Conservation (phyloP, 2,888 invertebrate species). For the Pasiphila rectangulata region DNA sequence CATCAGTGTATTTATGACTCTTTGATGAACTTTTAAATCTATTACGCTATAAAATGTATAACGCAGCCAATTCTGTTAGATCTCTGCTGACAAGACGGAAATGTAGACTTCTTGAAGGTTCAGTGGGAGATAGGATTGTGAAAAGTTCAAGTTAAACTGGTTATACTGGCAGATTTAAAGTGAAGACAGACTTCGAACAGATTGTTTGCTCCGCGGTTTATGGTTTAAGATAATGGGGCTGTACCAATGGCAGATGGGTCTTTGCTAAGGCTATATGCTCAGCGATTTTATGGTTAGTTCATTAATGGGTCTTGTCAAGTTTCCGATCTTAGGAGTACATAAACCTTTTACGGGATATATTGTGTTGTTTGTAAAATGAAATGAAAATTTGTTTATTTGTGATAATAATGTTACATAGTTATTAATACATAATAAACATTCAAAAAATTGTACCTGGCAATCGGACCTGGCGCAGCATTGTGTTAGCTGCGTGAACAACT, state of each 20-base stretch:
- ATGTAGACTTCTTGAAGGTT: slow-evolving; percentile 8
- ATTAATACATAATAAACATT: no score
- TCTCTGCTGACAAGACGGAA: slow-evolving; percentile 19
- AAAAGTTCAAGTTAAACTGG: slow-evolving; percentile 41
- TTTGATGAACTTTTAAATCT: slow-evolving; percentile 67
- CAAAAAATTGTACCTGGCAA: no score
- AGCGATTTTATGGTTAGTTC: slow-evolving; percentile 33
- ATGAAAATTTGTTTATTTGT: no score
- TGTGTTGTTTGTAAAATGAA: background rate
- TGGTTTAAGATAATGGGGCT: slow-evolving; percentile 65
- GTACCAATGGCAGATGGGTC: slow-evolving; percentile 66
- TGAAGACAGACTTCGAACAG: slow-evolving; percentile 56
- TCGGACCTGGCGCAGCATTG: no score
- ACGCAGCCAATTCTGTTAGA: slow-evolving; percentile 41
- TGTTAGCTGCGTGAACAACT: no score
- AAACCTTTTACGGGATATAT: no score
- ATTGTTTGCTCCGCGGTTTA: slow-evolving; percentile 72
- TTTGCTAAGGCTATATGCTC: slow-evolving; percentile 43
- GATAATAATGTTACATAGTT: no score
- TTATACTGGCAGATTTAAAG: slow-evolving; percentile 50
- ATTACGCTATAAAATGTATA: slow-evolving; percentile 57
- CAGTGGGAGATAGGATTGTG: slow-evolving; percentile 25
- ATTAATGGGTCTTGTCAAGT: no score
- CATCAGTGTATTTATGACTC: slow-evolving; percentile 59
- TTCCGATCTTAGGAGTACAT: no score